These are phyloP conservation scores for Nymphalis polychloros DNA, from an alignment of 2,888 invertebrate genomes.

Conservation along the genomic window DNA sequence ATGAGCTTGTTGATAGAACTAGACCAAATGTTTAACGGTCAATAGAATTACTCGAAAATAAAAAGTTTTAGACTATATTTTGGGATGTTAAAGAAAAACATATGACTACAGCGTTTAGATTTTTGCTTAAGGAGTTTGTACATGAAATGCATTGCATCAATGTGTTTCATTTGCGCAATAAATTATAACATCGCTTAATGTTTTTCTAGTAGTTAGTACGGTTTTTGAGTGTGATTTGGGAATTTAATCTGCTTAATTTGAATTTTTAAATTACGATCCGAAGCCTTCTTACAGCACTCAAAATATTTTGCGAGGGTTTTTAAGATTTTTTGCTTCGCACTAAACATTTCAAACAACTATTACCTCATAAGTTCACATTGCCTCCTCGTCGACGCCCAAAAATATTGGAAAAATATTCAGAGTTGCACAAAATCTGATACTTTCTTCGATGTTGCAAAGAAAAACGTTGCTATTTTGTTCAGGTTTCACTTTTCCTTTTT, in stretches of 20 bases:
- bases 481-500: conserved; percentile 7
- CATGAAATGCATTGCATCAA: conserved; percentile 61
- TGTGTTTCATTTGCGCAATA: conserved; percentile 58
- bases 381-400: not conserved
- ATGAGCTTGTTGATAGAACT: conserved; percentile 18
- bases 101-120: conserved; percentile 50
- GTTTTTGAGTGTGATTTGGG: conserved; percentile 74
- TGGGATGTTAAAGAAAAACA: conserved; percentile 44
- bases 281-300: conserved; percentile 52
- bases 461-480: conserved; percentile 4
- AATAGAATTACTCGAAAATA: conserved; percentile 6
- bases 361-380: conserved; percentile 9
- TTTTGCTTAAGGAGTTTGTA: conserved; percentile 62
- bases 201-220: conserved; percentile 74
- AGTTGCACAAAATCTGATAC: conserved; percentile 20
- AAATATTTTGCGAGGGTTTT: conserved; percentile 38
- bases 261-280: conserved; percentile 60
- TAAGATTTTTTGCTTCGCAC: conserved; percentile 37
- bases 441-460: conserved; percentile 8
- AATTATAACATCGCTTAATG: conserved; percentile 73
- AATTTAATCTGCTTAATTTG: conserved; percentile 72
- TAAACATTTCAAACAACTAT: conserved; percentile 26
- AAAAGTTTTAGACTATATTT: conserved; percentile 1
- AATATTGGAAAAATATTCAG: conserved; percentile 3
- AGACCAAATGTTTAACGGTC: conserved; percentile 8